Percentiles rank a stretch among this genome's conserved stretches.
These are phyloP conservation scores for Byasa hedistus DNA, from an alignment of 2,888 invertebrate species.

Conservation along the genomic window DNA sequence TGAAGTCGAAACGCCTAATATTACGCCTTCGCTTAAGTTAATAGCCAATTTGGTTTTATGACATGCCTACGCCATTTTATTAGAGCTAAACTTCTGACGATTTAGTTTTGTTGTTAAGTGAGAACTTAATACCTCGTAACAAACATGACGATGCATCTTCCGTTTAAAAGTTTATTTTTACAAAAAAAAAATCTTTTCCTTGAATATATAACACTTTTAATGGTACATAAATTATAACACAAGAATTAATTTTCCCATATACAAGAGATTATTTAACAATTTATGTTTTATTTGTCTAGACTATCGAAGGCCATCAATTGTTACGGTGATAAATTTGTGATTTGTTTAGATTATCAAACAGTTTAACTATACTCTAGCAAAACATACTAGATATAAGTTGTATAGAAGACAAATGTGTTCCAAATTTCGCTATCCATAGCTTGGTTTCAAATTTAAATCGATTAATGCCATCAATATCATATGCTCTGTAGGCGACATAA, in stretches of 20 bases:
- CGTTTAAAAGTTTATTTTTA: too few relatives aligned
- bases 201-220: too few relatives aligned
- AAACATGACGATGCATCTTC: too few relatives aligned
- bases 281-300: not conserved
- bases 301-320: not conserved
- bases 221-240: too few relatives aligned
- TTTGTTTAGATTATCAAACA: too few relatives aligned
- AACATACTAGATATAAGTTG: not conserved
- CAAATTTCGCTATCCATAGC: not conserved
- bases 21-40: slow-evolving; percentile 28
- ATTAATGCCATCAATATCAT: slow-evolving; percentile 16
- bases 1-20: slow-evolving; percentile 8
- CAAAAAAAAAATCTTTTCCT: too few relatives aligned
- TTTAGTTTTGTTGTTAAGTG: not conserved
- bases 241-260: too few relatives aligned
- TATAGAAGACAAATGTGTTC: slow-evolving; percentile 1
- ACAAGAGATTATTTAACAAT: not conserved
- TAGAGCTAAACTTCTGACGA: slow-evolving; percentile 12
- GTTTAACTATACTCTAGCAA: not conserved
- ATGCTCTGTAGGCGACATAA: not conserved
- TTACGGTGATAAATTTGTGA: too few relatives aligned
- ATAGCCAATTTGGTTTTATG: slow-evolving; percentile 23
- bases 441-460: slow-evolving; percentile 5
- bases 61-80: slow-evolving; percentile 20
- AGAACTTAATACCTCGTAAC: not conserved